Conservation (phyloP, 2,797 vertebrate species). For the Echiichthys vipera region DNA sequence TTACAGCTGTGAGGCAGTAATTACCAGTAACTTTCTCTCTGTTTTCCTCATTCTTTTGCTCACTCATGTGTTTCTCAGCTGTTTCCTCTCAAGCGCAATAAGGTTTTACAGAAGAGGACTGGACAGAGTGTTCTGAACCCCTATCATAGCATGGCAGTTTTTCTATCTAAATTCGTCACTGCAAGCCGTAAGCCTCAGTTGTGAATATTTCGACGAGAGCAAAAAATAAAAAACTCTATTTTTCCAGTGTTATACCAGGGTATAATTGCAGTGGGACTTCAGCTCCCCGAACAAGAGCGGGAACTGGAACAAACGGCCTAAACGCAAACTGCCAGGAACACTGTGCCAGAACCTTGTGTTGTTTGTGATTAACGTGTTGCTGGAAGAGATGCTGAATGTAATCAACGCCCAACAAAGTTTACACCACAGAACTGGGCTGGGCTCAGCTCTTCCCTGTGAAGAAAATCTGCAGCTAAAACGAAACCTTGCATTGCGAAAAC, state of each 20-base stretch:
- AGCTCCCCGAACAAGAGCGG: conserved; percentile 62
- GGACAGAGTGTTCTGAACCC: conserved; percentile 27
- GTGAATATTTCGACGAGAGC: conserved; percentile 24
- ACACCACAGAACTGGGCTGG: conserved; percentile 33
- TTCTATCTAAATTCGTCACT: conserved; percentile 14
- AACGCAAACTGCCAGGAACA: conserved; percentile 56
- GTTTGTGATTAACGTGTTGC: conserved; percentile 67
- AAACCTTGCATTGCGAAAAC: conserved; percentile 16
- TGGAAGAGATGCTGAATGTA: conserved; percentile 60
- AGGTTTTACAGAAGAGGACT: conserved; percentile 24
- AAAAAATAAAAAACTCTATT: conserved; percentile 40
- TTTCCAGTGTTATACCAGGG: conserved; percentile 44
- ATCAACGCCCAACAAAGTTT: conserved; percentile 44
- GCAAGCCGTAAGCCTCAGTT: conserved; percentile 33
- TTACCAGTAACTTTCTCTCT: neutral
- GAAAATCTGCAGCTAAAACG: conserved; percentile 14
- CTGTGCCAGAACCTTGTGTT: conserved; percentile 66
- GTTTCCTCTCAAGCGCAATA: conserved; percentile 26
- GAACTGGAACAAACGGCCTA: conserved; percentile 62
- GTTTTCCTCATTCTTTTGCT: conserved; percentile 9
- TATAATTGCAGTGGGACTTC: conserved; percentile 70
- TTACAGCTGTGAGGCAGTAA: neutral
- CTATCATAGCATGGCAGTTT: conserved; percentile 5
- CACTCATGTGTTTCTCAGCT: conserved; percentile 37
- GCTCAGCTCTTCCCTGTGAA: conserved; percentile 33